A percentile compares a stretch with the other conserved stretches of the same genome.
Evolutionary conservation across 1,140 invertebrate genomes (phyloP).

Genomic region (Heliconius eleuchia): DNA sequence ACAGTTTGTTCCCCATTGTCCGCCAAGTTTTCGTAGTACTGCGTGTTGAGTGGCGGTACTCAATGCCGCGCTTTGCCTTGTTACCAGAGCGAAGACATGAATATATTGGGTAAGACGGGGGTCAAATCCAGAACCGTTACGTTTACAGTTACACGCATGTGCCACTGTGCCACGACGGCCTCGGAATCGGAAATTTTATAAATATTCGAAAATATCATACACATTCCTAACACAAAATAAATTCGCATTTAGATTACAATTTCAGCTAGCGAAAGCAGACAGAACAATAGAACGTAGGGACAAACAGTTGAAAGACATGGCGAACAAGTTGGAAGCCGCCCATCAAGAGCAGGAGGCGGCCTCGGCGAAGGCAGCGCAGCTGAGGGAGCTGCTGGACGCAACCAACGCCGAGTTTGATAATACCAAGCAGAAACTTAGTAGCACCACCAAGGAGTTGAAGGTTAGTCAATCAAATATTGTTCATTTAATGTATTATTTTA

Average conservation of each 20-base stretch:
- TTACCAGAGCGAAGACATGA: neutral
- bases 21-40: neutral
- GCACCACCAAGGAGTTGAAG: conserved; percentile 62
- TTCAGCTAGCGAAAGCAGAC: conserved; percentile 62
- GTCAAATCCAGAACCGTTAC: too few relatives aligned
- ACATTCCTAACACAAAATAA: too few relatives aligned
- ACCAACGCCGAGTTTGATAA: conserved; percentile 58
- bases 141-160: too few relatives aligned
- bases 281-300: conserved; percentile 68
- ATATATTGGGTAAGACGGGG: neutral
- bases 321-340: conserved; percentile 50
- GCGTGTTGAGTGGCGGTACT: neutral
- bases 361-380: conserved; percentile 58
- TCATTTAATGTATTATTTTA: too few relatives aligned
- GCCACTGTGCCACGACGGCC: too few relatives aligned
- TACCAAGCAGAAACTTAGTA: conserved; percentile 51
- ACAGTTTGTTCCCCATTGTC: neutral
- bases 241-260: neutral
- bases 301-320: conserved; percentile 65
- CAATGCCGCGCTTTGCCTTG: neutral
- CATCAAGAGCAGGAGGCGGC: conserved; percentile 62
- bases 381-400: conserved; percentile 60
- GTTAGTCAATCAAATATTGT: conserved; percentile 34
- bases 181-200: too few relatives aligned
- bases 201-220: too few relatives aligned